Evolutionary conservation across 2,888 invertebrate species (phyloP), one percentile per base, ranked within the genome.

Genomic region (Flexamia atlantica): DNA sequence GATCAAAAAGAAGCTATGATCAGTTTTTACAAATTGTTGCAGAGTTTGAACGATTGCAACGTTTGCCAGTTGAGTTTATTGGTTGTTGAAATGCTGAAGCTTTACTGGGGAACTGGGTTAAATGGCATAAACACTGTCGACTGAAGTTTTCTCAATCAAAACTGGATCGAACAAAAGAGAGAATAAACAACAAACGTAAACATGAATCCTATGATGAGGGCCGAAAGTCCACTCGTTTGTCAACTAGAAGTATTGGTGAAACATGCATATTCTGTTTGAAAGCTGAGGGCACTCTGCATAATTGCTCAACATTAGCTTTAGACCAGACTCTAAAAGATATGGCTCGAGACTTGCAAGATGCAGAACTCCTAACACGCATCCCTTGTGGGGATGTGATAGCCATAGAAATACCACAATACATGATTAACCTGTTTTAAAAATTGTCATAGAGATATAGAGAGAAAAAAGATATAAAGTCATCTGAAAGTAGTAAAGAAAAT

Each of bases 61-160:
- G 53, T 53, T 53, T 53, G 53, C 53, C 53, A 53, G 53, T 53
- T 53, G 53, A 53, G 53, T 53, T 53, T 53, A 53, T 53, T 53
- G 20, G 53, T 53, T 53, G 53, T 53, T 10, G 53, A 53, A 53
- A 53, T 53, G 53, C 53, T 53, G 53, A 53, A 53, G 9, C 53
- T 53, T 53, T 53, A 53, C 53, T 53, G 53, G 53, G 17, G 53
- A 53, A 53, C 20, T 10, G 53, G 53, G 53, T n/a, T 53, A 53
- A 53, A 53, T 53, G 53, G 53, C 53, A 53, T 53, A 53, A 53
- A 53, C 53, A 53, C 14, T 53, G 53, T 53, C 53, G 53, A 53
- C 53, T 53, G 7, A 53, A 53, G 53, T 53, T 53, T 53, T 53
- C 53, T 10, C 53, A 53, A n/a, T 53, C 53, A 53, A 53, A 53